A percentile compares a stretch with the other conserved stretches of the same genome.
These are phyloP conservation scores for Subacronicta megacephala DNA, from an alignment of 2,888 invertebrate genomes.

Conservation along the genomic window DNA sequence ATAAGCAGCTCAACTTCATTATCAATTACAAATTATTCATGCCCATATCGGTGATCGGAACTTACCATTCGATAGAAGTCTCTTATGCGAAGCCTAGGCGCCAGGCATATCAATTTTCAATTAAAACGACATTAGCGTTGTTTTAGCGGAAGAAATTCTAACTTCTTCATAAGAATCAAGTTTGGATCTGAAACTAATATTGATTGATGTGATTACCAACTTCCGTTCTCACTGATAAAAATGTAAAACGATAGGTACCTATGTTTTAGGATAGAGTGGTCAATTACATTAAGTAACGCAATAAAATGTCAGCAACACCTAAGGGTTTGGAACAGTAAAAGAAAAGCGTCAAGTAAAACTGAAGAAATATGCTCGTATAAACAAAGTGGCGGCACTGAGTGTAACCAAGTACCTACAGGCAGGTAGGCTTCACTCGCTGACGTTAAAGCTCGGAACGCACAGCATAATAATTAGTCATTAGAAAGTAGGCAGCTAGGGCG, in stretches of 20 bases:
- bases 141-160: conserved; percentile 36
- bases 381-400: conserved; percentile 75
- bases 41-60: conserved; percentile 55
- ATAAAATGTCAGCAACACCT: background rate
- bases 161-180: conserved; percentile 27
- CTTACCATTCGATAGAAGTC: conserved; percentile 54
- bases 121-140: conserved; percentile 48
- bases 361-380: conserved; percentile 58
- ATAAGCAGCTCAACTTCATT: conserved; percentile 58
- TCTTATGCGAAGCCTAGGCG: conserved; percentile 48
- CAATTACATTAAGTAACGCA: background rate
- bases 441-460: conserved; percentile 88
- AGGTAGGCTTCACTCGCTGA: conserved; percentile 77
- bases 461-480: conserved; percentile 90
- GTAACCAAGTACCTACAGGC: conserved; percentile 71
- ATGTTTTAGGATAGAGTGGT: too few species aligned
- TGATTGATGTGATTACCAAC: conserved; percentile 2
- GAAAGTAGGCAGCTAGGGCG: conserved; percentile 86
- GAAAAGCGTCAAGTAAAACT: conserved; percentile 59
- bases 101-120: conserved; percentile 53
- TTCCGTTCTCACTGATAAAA: background rate
- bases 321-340: conserved; percentile 22
- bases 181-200: conserved; percentile 4
- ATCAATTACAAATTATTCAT: conserved; percentile 60
- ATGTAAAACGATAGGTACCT: too few species aligned